Base-by-base conservation (phyloP, 2,888 invertebrate species). In the Pediacus dermestoides region DNA sequence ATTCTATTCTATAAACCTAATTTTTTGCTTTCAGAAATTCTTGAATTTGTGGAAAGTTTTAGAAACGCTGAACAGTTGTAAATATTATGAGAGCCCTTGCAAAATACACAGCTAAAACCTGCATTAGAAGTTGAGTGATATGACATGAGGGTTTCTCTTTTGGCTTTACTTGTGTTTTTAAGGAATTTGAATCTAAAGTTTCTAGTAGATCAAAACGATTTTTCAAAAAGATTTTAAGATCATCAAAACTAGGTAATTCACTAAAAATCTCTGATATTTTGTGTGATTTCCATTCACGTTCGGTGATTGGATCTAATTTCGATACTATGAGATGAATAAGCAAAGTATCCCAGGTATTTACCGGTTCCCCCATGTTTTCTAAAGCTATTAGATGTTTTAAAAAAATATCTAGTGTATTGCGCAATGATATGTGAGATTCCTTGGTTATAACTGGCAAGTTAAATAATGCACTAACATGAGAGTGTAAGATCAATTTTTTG, bases 191-290 rank as follows among this genome's bases (percentile, higher is more conserved):
- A n/a, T n/a, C n/a, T n/a, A 41, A 4, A 26, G 37, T 44, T 45
- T 45, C 45, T 32, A 45, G 27, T n/a, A 45, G 12, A 3, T 42
- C 37, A 16, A 38, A 45, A 13, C 35, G 23, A 27, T 33, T 7
- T 34, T 32, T 35, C 8, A 45, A 21, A 35, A 42, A 45, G 13
- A 16, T 42, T 13, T 37, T 45, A 3, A 45, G 18, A 31, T 43
- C 34, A 3, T 31, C 10, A 16, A 43, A 36, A 22, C 18, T 32
- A 6, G 38, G 43, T 6, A 34, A 10, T 8, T 36, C 27, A n/a
- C n/a, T n/a, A n/a, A n/a, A n/a, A n/a, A n/a, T n/a, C 2, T 27
- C 15, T 9, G 6, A 18, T 10, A 10, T 11, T 12, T 37, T 22
- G 16, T 22, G 36, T 16, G 16, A 22, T 36, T 36, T 23, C 36